phyloP scores from a whole-genome alignment of 2,797 vertebrate species.

The Oryzias dopingdopingensis region DNA sequence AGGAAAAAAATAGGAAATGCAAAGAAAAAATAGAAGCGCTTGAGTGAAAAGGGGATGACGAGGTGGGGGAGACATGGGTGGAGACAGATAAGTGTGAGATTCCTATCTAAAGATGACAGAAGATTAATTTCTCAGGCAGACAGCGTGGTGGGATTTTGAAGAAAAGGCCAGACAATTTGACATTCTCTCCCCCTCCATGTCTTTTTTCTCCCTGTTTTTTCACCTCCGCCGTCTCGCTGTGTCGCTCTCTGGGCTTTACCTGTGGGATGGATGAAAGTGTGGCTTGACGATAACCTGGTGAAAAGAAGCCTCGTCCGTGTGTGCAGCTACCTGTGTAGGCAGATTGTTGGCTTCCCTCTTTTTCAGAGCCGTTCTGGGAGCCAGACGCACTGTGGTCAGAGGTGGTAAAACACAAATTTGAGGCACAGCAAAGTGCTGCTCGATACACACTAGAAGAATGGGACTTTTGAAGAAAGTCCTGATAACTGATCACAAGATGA shows the following conservation, averaged over 20 bases:
- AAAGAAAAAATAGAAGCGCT: conserved; percentile 4
- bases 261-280: conserved; percentile 24
- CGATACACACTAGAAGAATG: neutral
- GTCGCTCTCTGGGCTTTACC: conserved; percentile 27
- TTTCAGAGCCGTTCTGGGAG: conserved; percentile 28
- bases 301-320: conserved; percentile 43
- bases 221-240: conserved; percentile 15
- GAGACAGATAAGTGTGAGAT: conserved; percentile 55
- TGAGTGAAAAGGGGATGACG: conserved; percentile 10
- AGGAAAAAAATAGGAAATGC: neutral
- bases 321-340: conserved; percentile 44
- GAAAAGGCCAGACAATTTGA: conserved; percentile 68
- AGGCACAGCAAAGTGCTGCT: conserved; percentile 2
- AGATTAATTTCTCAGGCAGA: conserved; percentile 70
- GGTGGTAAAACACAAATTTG: conserved; percentile 19
- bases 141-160: conserved; percentile 50
- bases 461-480: neutral
- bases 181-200: conserved; percentile 41
- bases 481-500: neutral
- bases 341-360: conserved; percentile 17
- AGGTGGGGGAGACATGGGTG: conserved; percentile 10
- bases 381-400: conserved; percentile 12
- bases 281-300: conserved; percentile 55
- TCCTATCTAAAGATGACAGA: conserved; percentile 62
- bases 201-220: neutral